Evolutionary conservation across 2,797 vertebrate species (phyloP).

Genomic region (Mus minutoides): DNA sequence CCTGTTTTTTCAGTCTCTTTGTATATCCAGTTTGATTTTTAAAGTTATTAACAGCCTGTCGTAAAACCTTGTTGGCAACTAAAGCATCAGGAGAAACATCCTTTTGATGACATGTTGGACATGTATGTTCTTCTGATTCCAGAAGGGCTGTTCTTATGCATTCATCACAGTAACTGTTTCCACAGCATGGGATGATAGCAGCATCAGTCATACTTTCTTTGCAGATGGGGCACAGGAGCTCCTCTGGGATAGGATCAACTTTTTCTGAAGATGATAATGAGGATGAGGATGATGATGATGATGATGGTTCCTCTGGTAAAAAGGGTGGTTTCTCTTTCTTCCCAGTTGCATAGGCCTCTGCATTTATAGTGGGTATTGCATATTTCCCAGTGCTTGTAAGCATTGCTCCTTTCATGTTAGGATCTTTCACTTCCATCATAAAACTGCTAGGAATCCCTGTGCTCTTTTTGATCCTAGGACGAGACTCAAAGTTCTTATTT

Average conservation of each 20-base stretch:
- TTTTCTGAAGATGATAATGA: too few species aligned
- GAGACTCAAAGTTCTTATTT: constrained; percentile 91
- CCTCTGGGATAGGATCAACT: too few species aligned
- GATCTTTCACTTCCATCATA: constrained; percentile 98
- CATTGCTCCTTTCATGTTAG: constrained; percentile 97
- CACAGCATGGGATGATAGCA: too few species aligned
- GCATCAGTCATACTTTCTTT: too few species aligned
- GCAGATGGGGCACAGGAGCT: too few species aligned
- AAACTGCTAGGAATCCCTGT: constrained; percentile 98
- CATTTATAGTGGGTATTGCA: constrained; percentile 96
- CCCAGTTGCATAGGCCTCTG: constrained; percentile 96
- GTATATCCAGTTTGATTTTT: constrained; percentile 93
- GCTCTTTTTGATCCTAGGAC: constrained; percentile 96
- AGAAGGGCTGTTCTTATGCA: constrained; percentile 94
- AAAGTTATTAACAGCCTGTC: constrained; percentile 96
- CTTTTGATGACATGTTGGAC: constrained; percentile 94
- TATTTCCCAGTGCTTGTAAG: constrained; percentile 97
- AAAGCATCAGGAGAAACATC: constrained; percentile 96
- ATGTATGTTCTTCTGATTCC: constrained; percentile 96
- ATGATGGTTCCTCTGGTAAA: constrained; percentile 89
- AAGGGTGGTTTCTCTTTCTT: constrained; percentile 98
- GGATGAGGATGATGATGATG: constrained; percentile 82
- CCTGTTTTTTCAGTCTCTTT: constrained; percentile 89
- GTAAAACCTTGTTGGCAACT: constrained; percentile 93
- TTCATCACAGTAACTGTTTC: too few species aligned